Percentiles rank a stretch among this genome's conserved stretches.
These are phyloP conservation scores for Denticeps clupeoides DNA, from an alignment of 2,797 vertebrate genomes.

Conservation along the genomic window DNA sequence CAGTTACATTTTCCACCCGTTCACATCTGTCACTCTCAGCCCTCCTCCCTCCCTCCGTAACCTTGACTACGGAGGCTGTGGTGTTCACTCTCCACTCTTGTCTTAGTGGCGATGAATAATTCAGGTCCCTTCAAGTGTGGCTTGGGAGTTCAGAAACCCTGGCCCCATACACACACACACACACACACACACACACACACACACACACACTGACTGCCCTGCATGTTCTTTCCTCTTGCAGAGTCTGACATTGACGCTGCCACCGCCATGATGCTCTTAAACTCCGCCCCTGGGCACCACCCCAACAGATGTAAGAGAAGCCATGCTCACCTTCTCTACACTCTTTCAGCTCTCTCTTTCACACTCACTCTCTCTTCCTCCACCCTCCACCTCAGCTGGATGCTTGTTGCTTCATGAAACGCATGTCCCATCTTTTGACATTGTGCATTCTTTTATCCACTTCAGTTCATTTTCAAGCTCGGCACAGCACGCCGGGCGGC, in stretches of 20 bases:
- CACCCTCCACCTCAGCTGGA: neutral
- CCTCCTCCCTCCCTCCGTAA: conserved; percentile 43
- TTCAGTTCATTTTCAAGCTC: neutral
- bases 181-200: neutral
- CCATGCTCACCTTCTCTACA: conserved; percentile 27
- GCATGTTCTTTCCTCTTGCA: conserved; percentile 71
- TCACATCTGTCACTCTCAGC: conserved; percentile 1
- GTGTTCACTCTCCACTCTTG: conserved; percentile 51
- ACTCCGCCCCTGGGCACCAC: conserved; percentile 89
- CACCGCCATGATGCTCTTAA: conserved; percentile 99
- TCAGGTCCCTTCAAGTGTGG: conserved; percentile 58
- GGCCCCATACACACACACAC: conserved; percentile 25
- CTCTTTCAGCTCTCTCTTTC: neutral
- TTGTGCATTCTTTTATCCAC: neutral
- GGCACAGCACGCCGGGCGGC: neutral
- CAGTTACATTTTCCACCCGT: neutral
- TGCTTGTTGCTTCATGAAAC: neutral
- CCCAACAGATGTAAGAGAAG: conserved; percentile 82
- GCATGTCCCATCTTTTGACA: neutral
- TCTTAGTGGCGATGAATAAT: conserved; percentile 61
- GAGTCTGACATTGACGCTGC: conserved; percentile 98
- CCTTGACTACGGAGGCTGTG: conserved; percentile 60
- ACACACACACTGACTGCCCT: conserved; percentile 42
- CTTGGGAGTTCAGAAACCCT: conserved; percentile 32
- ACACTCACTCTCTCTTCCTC: neutral